Conservation (phyloP, 2,888 invertebrate genomes). For the Lasioglossum malachurum region DNA sequence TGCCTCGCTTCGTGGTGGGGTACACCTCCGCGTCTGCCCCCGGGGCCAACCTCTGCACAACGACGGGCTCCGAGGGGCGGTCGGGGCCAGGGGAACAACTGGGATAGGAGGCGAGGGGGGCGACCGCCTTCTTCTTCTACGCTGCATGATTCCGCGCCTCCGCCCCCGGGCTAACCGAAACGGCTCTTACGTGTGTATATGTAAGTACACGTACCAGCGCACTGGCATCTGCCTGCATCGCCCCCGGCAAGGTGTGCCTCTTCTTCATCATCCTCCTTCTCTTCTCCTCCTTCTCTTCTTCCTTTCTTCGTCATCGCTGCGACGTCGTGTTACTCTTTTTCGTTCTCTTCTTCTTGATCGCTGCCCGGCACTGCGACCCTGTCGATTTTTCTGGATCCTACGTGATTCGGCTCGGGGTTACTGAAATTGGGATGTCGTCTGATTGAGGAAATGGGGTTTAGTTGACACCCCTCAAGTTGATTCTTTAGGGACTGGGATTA, state of each 20-base stretch:
- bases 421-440: not conserved
- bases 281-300: not conserved
- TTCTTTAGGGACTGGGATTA: not conserved
- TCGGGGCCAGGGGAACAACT: not conserved
- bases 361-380: not conserved
- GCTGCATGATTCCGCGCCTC: conserved; percentile 78
- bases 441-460: not conserved
- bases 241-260: conserved; percentile 73
- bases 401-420: not conserved
- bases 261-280: conserved; percentile 59
- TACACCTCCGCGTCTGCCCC: conserved; percentile 68
- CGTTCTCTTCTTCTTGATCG: not conserved
- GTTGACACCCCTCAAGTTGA: not conserved
- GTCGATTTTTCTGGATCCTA: not conserved
- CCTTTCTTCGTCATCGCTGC: conserved; percentile 16
- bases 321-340: conserved; percentile 1
- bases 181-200: conserved; percentile 70
- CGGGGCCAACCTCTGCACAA: conserved; percentile 66
- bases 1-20: conserved; percentile 67
- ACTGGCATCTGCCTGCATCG: conserved; percentile 78
- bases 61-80: conserved; percentile 48
- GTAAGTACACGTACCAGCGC: conserved; percentile 48
- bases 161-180: conserved; percentile 78
- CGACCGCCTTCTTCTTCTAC: conserved; percentile 72
- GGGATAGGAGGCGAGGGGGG: conserved; percentile 12